phyloP scores from a whole-genome alignment of 2,797 vertebrate genomes.

The Cheirogaleus major region DNA sequence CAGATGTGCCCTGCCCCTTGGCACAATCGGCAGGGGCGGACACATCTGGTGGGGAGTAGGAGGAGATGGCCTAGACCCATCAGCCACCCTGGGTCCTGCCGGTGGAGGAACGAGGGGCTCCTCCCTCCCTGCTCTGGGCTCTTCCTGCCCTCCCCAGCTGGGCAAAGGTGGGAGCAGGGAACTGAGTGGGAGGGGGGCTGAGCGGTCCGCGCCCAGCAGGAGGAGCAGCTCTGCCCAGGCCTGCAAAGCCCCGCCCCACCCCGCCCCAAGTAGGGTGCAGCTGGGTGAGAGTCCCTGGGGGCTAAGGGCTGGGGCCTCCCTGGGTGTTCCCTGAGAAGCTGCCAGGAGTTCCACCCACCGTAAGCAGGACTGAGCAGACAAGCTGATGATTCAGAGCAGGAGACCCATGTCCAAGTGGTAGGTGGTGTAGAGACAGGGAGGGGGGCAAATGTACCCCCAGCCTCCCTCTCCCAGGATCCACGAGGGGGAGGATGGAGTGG shows the following conservation, averaged over 20 bases:
- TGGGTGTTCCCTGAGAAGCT: not conserved
- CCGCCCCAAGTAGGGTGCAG: not conserved
- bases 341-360: slow-evolving; percentile 31
- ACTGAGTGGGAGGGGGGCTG: not conserved
- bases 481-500: not conserved
- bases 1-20: not conserved
- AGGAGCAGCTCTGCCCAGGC: not conserved
- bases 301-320: not conserved
- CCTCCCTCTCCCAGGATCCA: not conserved
- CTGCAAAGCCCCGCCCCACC: not conserved
- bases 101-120: not conserved
- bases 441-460: not conserved
- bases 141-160: not conserved
- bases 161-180: not conserved
- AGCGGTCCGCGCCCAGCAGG: not conserved
- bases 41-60: not conserved
- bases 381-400: slow-evolving; percentile 30
- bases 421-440: not conserved
- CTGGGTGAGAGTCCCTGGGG: not conserved
- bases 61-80: not conserved
- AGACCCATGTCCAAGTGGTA: not conserved
- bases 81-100: not conserved
- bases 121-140: not conserved
- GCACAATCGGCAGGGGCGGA: not conserved
- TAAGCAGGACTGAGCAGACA: not conserved